These are phyloP conservation scores for Phataginus tetradactyla DNA, from an alignment of 2,797 vertebrate genomes.

Conservation along the genomic window DNA sequence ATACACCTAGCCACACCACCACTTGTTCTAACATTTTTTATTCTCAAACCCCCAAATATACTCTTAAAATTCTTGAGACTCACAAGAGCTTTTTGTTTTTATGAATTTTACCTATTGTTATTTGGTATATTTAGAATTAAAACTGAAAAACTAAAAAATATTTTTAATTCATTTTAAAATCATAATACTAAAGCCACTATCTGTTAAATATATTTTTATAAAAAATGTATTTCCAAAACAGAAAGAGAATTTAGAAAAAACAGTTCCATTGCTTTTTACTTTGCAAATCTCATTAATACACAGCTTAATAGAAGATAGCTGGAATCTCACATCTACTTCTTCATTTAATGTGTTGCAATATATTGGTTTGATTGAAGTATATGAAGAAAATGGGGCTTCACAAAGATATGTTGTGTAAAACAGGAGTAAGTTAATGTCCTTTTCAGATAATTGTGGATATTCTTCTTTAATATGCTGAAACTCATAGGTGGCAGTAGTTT, in stretches of 20 bases:
- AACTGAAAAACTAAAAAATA: background rate
- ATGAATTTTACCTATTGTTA: background rate
- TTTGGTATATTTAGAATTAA: background rate
- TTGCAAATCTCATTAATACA: background rate
- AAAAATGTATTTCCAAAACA: background rate
- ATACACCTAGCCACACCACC: background rate
- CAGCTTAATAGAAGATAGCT: background rate
- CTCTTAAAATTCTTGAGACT: background rate
- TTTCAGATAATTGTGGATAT: background rate
- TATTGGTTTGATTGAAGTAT: background rate
- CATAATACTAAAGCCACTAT: background rate
- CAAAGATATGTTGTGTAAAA: background rate
- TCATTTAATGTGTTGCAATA: background rate
- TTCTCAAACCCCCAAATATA: background rate
- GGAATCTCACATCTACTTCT: background rate
- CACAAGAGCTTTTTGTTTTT: background rate
- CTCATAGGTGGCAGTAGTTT: background rate
- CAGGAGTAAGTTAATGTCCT: background rate
- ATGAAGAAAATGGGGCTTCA: background rate
- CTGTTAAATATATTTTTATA: background rate
- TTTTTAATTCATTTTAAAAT: background rate
- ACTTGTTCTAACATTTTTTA: background rate
- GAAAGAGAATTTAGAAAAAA: background rate
- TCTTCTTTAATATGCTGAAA: background rate
- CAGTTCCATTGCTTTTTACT: background rate